Conservation (phyloP, 2,888 invertebrate species). For the Cataglyphis cursor region DNA sequence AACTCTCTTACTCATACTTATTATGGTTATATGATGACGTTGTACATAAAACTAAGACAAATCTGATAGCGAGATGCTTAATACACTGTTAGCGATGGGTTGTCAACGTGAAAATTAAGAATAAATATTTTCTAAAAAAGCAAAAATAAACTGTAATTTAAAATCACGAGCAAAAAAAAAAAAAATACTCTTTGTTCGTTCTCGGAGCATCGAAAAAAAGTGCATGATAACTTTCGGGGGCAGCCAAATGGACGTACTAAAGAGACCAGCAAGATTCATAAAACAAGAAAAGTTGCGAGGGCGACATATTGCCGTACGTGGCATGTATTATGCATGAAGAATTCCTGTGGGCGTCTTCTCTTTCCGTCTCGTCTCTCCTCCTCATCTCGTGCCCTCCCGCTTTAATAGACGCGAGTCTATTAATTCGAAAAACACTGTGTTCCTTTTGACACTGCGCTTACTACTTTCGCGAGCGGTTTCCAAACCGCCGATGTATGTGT, state of each 20-base stretch:
- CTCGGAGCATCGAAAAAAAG: slow-evolving; percentile 54
- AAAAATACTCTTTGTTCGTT: background rate
- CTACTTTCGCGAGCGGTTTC: slow-evolving; percentile 28
- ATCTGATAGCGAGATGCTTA: background rate
- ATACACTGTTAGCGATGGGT: background rate
- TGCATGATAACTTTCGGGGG: slow-evolving; percentile 59
- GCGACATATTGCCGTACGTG: slow-evolving; percentile 84
- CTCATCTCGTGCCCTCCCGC: slow-evolving; percentile 36
- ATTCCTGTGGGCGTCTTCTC: slow-evolving; percentile 65
- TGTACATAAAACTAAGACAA: background rate
- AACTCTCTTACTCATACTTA: background rate
- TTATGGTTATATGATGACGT: background rate
- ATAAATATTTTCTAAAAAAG: background rate
- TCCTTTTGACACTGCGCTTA: slow-evolving; percentile 60
- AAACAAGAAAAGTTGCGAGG: slow-evolving; percentile 79
- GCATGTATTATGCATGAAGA: slow-evolving; percentile 85
- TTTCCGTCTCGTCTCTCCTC: slow-evolving; percentile 63
- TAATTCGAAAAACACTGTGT: slow-evolving; percentile 81
- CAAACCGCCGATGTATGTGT: background rate
- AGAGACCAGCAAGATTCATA: slow-evolving; percentile 81
- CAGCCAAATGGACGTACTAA: slow-evolving; percentile 61
- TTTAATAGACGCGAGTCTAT: slow-evolving; percentile 76
- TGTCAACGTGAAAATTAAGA: background rate
- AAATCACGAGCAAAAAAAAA: background rate
- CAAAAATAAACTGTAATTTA: background rate